Evolutionary conservation across 2,888 invertebrate species (phyloP).

Genomic region (Limnephilus marmoratus): DNA sequence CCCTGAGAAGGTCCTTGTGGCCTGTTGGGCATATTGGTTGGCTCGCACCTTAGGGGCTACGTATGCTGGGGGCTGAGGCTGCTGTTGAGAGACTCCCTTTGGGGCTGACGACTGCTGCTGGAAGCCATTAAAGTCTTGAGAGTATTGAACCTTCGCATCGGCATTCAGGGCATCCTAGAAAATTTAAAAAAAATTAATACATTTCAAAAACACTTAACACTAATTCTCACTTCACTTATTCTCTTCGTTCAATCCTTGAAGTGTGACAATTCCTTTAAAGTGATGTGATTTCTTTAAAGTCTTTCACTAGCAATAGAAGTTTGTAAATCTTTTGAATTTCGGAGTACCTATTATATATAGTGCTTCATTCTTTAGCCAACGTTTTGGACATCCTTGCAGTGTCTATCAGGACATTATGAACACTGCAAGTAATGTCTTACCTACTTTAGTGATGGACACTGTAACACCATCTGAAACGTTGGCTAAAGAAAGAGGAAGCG

Average conservation of each 20-base stretch:
- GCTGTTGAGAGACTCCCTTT: conserved; percentile 9
- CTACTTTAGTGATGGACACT: background rate
- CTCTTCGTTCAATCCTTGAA: no score
- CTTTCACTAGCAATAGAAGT: background rate
- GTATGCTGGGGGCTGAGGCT: conserved; percentile 45
- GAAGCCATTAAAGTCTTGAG: conserved; percentile 25
- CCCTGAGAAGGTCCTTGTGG: background rate
- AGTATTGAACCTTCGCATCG: conserved; percentile 33
- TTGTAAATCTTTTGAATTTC: background rate
- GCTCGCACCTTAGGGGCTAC: conserved; percentile 23
- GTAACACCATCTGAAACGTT: background rate
- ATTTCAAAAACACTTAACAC: no score
- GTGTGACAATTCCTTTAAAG: no score
- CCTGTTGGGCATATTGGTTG: conserved; percentile 9
- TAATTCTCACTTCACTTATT: no score
- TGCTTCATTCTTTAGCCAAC: no score
- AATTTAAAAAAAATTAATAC: background rate
- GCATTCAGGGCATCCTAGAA: conserved; percentile 42
- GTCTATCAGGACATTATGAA: no score
- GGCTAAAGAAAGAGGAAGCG: background rate
- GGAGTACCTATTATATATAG: background rate
- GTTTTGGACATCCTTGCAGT: no score
- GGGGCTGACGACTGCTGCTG: background rate
- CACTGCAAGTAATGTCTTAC: no score
- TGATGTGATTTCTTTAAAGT: no score